phyloP scores from a whole-genome alignment of 1,140 invertebrate genomes.

The Semibalanus balanoides region DNA sequence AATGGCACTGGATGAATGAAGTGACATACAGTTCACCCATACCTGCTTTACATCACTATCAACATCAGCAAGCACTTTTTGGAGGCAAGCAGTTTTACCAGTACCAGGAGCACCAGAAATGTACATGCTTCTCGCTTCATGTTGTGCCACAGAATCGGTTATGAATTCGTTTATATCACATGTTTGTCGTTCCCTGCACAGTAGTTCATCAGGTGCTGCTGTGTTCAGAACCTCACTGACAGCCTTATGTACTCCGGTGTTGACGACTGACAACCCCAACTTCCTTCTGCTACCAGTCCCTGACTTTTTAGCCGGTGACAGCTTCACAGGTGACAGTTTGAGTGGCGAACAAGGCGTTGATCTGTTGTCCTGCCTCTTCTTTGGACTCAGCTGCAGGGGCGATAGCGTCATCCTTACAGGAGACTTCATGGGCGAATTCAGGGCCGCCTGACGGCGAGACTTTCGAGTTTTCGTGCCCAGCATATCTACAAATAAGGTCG shows the following conservation, averaged over 20 bases:
- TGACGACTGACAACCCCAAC: neutral
- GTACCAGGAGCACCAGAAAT: slow-evolving; percentile 92
- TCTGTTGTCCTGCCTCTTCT: neutral
- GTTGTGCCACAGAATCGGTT: slow-evolving; percentile 42
- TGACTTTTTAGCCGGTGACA: neutral
- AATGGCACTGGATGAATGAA: slow-evolving; percentile 54
- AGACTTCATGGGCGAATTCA: neutral
- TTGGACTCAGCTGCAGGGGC: neutral
- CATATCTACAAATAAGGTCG: neutral
- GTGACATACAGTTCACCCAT: slow-evolving; percentile 66
- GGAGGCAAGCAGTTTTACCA: slow-evolving; percentile 81
- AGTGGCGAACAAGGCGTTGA: neutral
- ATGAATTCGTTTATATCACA: slow-evolving; percentile 53
- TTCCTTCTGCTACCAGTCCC: neutral
- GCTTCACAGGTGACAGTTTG: neutral
- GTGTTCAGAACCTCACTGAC: slow-evolving; percentile 49
- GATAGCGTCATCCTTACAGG: neutral
- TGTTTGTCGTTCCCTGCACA: slow-evolving; percentile 64
- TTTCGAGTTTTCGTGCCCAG: neutral
- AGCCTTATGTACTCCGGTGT: neutral
- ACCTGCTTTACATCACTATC: slow-evolving; percentile 43
- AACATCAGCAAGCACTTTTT: slow-evolving; percentile 46
- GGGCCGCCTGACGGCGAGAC: too few relatives aligned
- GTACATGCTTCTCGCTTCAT: slow-evolving; percentile 67
- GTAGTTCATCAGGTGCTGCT: slow-evolving; percentile 45